A percentile compares a stretch with the other conserved stretches of the same genome.
Evolutionary conservation across 1,140 invertebrate species (phyloP).

Genomic region (Cydia strobilella): DNA sequence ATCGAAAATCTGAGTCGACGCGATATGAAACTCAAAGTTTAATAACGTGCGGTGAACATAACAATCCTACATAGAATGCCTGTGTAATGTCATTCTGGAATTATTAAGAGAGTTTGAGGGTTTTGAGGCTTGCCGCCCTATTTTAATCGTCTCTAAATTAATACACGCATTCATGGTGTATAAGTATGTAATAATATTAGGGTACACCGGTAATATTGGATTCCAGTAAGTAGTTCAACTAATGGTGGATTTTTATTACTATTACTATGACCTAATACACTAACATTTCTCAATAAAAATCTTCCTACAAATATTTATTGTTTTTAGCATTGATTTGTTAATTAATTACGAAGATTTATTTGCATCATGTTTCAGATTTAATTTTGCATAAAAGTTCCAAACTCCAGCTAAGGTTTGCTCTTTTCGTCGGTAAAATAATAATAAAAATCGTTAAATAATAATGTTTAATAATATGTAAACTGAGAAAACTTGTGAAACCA

Average conservation of each 20-base stretch:
- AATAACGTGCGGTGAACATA: background rate
- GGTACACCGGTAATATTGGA: too few species aligned
- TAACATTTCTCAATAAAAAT: too few species aligned
- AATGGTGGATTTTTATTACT: too few species aligned
- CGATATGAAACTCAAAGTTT: background rate
- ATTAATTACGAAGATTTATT: too few species aligned
- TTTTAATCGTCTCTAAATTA: too few species aligned
- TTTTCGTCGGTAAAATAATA: background rate
- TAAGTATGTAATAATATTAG: background rate
- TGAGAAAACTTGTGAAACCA: background rate
- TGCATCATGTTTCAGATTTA: too few species aligned
- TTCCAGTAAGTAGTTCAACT: too few species aligned
- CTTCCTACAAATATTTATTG: too few species aligned
- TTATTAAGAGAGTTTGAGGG: background rate
- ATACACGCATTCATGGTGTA: background rate
- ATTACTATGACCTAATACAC: too few species aligned
- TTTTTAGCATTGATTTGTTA: too few species aligned
- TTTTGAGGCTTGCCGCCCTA: background rate
- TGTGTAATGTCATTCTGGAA: background rate
- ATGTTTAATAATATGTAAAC: background rate
- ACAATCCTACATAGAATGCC: background rate
- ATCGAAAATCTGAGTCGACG: background rate
- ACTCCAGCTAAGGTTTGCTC: too few species aligned
- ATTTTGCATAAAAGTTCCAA: too few species aligned
- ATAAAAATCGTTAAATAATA: background rate